These are phyloP conservation scores for Andrena flavipes DNA, from an alignment of 2,888 invertebrate species.

Conservation along the genomic window DNA sequence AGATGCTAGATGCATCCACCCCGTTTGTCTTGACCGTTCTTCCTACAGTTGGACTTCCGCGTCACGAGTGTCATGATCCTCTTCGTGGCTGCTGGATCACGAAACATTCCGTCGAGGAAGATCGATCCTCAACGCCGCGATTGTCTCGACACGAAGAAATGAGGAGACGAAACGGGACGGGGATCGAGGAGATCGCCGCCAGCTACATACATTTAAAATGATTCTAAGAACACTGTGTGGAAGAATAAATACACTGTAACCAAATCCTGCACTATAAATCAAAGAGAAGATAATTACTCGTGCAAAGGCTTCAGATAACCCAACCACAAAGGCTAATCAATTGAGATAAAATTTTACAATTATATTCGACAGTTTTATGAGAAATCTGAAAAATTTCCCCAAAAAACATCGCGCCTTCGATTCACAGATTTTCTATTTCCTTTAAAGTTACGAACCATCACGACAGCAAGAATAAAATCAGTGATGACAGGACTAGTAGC, in stretches of 20 bases:
- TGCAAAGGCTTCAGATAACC: neutral
- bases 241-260: neutral
- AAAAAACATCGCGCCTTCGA: too few species aligned
- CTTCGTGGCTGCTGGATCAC: constrained; percentile 67
- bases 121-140: constrained; percentile 37
- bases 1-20: constrained; percentile 37
- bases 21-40: constrained; percentile 28
- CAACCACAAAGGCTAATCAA: too few species aligned
- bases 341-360: too few species aligned
- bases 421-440: too few species aligned
- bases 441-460: too few species aligned
- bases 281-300: neutral
- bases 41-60: constrained; percentile 65
- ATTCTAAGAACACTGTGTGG: neutral
- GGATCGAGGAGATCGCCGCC: constrained; percentile 19
- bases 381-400: too few species aligned
- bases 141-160: constrained; percentile 26
- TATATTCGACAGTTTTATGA: too few species aligned
- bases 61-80: constrained; percentile 73
- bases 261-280: neutral
- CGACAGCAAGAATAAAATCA: too few species aligned
- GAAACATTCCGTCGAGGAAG: constrained; percentile 54
- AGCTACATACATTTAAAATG: constrained; percentile 30
- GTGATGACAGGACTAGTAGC: too few species aligned
- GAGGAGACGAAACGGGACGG: neutral